Conservation (phyloP, 2,797 vertebrate species). For the Coilia nasus region DNA sequence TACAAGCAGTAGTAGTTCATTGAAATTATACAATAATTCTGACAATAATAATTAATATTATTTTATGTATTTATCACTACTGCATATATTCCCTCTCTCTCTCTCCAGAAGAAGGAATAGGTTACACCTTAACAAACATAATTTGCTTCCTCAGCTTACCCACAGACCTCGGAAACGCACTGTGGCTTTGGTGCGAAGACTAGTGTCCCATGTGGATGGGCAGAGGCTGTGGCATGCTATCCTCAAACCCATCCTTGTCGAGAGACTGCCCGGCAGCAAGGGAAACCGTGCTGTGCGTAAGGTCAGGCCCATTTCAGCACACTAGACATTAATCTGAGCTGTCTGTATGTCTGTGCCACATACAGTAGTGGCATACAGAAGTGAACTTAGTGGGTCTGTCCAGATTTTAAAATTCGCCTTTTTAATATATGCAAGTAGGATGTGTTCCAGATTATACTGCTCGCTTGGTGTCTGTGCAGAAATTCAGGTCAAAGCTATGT, state of each 20-base stretch:
- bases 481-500: not conserved
- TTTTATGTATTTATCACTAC: no score
- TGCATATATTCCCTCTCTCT: no score
- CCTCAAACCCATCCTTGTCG: constrained; percentile 81
- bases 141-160: constrained; percentile 60
- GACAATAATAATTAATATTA: no score
- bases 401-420: not conserved
- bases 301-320: constrained; percentile 67
- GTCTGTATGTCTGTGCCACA: not conserved
- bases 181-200: constrained; percentile 69
- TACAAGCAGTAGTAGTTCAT: no score
- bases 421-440: not conserved
- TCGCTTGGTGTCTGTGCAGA: not conserved
- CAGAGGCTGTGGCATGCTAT: constrained; percentile 80
- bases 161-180: constrained; percentile 77
- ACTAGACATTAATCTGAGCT: not conserved
- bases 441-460: not conserved
- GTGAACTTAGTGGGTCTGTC: no score
- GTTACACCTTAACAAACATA: no score
- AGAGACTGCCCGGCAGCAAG: constrained; percentile 80
- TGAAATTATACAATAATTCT: no score
- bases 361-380: not conserved
- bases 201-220: constrained; percentile 77
- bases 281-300: constrained; percentile 81
- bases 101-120: no score